Base-by-base conservation (phyloP, 2,888 invertebrate species). In the Lasiommata megera region DNA sequence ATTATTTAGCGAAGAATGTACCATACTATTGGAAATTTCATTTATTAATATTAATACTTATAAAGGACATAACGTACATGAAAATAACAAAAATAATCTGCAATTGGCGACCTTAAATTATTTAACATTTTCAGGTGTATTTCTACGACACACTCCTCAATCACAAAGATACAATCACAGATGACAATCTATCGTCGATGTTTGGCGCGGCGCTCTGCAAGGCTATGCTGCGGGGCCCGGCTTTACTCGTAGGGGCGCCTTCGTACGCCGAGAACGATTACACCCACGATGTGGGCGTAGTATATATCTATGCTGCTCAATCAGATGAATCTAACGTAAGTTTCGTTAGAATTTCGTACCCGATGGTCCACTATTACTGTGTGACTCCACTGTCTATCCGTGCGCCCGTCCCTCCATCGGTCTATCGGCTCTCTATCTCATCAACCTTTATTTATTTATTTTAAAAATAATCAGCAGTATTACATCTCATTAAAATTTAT, bases 161-260 rank as follows among this genome's bases (percentile, higher is more conserved):
- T 7, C 17, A 53, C 2, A 41, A 55, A n/a, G 36, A 16, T 6
- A 38, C 46, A 2, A 54, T 62, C n/a, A 38, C 41, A 1, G 56
- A 61, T 3, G 60, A 64, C 0, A 55, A 61, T 0, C 67, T 93
- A 14, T 94, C 94, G 0, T 89, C 93, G 3, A 92, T 93, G 74
- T 94, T 93, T 65, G 94, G 94, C 0, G 89, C 92, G 0, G 77
- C 91, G 0, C 60, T 94, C 3, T 88, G 92, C 55, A 58, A 77
- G 0, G 79, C 76, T 0, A 88, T 86, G 58, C 62, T 93, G 0
- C 84, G 82, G 41, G 72, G 68, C 1, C 73, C 88, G 44, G 93
- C 93, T 48, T 70, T 94, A 1, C 69, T 94, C 0, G 92, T 94
- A 0, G 94, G 94, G 0, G 93, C 94, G 0, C 94, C 94, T 0